Percentiles rank a stretch among this genome's conserved stretches.
phyloP scores from a whole-genome alignment of 2,888 invertebrate species.

The Thysanoteuthis rhombus region DNA sequence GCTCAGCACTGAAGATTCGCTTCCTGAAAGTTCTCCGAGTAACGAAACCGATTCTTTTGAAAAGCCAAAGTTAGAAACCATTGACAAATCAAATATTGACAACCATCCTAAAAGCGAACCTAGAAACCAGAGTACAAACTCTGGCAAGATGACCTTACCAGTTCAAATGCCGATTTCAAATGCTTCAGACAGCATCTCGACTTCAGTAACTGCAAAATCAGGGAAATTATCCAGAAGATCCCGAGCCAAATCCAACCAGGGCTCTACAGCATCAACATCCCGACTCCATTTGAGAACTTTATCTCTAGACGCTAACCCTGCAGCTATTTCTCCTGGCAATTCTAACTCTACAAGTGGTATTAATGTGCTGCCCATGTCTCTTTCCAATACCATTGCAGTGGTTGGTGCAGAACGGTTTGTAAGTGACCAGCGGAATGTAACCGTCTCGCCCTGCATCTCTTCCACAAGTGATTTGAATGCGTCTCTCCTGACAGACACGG shows the following conservation, averaged over 20 bases:
- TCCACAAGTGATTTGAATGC: background rate
- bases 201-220: background rate
- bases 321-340: no score
- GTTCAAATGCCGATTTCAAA: background rate
- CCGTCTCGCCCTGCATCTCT: background rate
- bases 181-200: background rate
- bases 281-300: background rate
- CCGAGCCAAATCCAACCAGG: background rate
- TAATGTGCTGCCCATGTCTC: background rate
- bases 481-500: background rate
- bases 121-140: background rate
- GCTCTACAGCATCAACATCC: background rate
- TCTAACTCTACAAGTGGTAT: background rate
- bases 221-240: background rate
- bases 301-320: background rate
- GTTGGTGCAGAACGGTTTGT: background rate
- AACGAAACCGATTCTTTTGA: background rate
- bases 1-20: conserved; percentile 12
- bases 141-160: background rate
- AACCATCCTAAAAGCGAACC: background rate
- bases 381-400: background rate
- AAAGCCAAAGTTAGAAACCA: background rate
- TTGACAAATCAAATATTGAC: background rate
- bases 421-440: background rate
- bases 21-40: background rate